Conservation (phyloP, 1,140 invertebrate species). For the Macrotrachela quadricornifera region DNA sequence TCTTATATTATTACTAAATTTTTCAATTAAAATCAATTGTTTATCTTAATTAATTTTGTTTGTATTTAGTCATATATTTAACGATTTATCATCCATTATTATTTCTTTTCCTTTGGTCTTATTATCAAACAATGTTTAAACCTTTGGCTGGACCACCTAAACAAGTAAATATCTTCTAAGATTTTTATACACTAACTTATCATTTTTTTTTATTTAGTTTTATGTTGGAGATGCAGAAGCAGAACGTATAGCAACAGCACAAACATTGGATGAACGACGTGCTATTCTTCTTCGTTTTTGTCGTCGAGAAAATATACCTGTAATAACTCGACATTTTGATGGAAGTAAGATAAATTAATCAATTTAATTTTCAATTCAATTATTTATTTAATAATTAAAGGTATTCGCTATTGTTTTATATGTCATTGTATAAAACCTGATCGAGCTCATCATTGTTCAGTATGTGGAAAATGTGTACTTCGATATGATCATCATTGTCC, state of each 20-base stretch:
- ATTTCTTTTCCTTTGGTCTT: conserved; percentile 70
- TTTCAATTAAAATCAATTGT: no score
- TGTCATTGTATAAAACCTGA: conserved; percentile 83
- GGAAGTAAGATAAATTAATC: conserved; percentile 35
- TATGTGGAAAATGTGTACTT: conserved; percentile 64
- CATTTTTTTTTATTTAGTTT: no score
- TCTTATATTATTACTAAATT: no score
- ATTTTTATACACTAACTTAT: no score
- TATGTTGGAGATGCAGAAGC: no score
- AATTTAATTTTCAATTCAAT: background rate
- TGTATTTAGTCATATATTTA: conserved; percentile 44
- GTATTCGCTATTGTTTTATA: conserved; percentile 68
- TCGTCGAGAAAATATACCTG: conserved; percentile 37
- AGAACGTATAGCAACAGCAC: no score
- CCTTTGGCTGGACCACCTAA: conserved; percentile 52
- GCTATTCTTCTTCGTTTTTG: no score
- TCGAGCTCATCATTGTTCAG: conserved; percentile 81
- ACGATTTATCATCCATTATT: conserved; percentile 67
- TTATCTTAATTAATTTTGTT: no score
- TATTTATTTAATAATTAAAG: conserved; percentile 13
- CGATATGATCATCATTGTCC: conserved; percentile 99
- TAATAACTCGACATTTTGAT: conserved; percentile 45
- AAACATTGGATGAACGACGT: no score
- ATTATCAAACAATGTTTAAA: conserved; percentile 77
- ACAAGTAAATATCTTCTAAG: conserved; percentile 24